Percentiles rank a stretch among this genome's conserved stretches.
These are phyloP conservation scores for Nowickia ferox DNA, from an alignment of 2,888 invertebrate genomes.

Conservation along the genomic window DNA sequence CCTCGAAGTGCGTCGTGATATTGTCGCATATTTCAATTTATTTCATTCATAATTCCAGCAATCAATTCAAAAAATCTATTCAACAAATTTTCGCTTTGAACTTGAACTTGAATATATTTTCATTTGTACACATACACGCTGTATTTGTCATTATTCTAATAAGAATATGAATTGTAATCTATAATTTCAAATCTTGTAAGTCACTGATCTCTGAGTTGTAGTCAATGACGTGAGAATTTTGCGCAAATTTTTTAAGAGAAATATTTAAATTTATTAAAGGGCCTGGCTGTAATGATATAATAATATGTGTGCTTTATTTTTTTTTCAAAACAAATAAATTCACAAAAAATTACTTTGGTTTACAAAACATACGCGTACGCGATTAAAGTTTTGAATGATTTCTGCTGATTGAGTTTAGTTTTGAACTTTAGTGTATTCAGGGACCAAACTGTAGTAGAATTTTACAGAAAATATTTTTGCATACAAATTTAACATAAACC, in stretches of 20 bases:
- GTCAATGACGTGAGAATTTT: neutral
- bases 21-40: neutral
- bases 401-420: too few species aligned
- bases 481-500: too few species aligned
- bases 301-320: neutral
- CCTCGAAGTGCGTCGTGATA: too few species aligned
- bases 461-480: too few species aligned
- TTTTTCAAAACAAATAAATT: too few species aligned
- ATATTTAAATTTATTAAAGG: neutral
- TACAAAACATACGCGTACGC: too few species aligned
- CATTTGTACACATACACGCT: neutral
- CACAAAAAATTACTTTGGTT: too few species aligned
- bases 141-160: conserved; percentile 4
- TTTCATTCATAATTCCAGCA: conserved; percentile 19
- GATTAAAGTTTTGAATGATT: too few species aligned
- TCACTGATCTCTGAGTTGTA: conserved; percentile 25
- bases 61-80: neutral
- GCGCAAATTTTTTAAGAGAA: neutral
- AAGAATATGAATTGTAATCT: neutral
- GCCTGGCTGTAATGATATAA: neutral
- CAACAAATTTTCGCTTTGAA: conserved; percentile 34
- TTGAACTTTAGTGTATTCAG: too few species aligned
- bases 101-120: conserved; percentile 56
- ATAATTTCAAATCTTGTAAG: neutral
- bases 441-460: too few species aligned